These are phyloP conservation scores for Prietella phreatophila DNA, from an alignment of 2,113 vertebrate genomes.

Conservation along the genomic window DNA sequence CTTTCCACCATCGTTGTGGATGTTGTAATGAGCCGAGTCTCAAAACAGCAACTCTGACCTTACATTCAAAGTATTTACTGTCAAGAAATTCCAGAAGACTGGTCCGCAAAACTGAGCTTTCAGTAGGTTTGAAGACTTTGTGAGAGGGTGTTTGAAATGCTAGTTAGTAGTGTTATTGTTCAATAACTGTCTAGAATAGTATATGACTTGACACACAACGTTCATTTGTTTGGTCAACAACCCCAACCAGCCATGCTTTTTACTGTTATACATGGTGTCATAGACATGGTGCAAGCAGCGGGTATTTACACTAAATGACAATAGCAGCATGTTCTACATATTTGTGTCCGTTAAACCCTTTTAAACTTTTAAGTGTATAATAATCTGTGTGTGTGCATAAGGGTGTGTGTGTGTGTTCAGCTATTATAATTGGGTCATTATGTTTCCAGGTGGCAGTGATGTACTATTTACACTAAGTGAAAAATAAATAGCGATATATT, in stretches of 20 bases:
- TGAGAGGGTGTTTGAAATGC: too few relatives aligned
- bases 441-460: not conserved
- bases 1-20: not conserved
- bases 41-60: not conserved
- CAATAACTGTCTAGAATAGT: not conserved
- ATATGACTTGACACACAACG: too few relatives aligned
- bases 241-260: too few relatives aligned
- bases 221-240: too few relatives aligned
- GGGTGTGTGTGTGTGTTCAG: constrained; percentile 6
- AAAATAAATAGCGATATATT: too few relatives aligned
- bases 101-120: not conserved
- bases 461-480: too few relatives aligned
- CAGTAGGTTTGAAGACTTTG: not conserved
- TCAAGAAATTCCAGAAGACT: not conserved
- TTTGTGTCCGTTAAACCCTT: not conserved
- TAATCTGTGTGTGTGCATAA: not conserved
- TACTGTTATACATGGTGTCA: too few relatives aligned
- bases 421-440: not conserved
- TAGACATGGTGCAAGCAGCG: too few relatives aligned
- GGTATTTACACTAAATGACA: too few relatives aligned
- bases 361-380: not conserved
- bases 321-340: not conserved
- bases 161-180: not conserved
- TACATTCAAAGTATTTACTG: not conserved
- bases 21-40: not conserved